Conservation (phyloP, 2,113 vertebrate genomes). For the Empidonax traillii region DNA sequence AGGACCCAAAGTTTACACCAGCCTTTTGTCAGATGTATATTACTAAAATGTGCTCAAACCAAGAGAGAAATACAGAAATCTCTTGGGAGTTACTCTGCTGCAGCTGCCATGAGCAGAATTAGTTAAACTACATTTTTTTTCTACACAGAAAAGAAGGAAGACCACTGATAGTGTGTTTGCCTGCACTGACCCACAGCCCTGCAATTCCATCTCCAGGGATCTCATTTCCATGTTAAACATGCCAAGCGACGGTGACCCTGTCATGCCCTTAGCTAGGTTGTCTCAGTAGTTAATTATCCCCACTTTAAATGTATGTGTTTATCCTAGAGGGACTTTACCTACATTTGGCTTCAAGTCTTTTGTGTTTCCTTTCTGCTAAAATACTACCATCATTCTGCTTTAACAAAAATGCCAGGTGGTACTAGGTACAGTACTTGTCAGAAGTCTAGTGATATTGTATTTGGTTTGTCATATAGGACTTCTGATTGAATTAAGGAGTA, state of each 20-base stretch:
- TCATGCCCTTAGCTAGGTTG: neutral
- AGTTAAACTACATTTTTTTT: neutral
- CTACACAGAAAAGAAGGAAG: neutral
- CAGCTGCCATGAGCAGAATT: neutral
- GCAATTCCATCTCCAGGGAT: neutral
- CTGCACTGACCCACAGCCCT: neutral
- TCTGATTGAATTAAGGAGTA: neutral
- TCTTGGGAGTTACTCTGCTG: neutral
- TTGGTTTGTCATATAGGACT: neutral
- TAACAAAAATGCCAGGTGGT: neutral
- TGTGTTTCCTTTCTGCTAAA: neutral
- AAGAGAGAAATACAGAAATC: neutral
- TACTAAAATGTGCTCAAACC: neutral
- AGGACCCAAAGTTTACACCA: neutral
- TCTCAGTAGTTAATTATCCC: neutral
- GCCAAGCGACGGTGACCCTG: neutral
- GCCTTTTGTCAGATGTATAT: neutral
- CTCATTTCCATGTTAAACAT: neutral
- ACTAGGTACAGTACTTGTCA: neutral
- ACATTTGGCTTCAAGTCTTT: neutral
- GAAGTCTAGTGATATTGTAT: neutral
- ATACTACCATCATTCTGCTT: neutral
- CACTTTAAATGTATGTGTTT: neutral
- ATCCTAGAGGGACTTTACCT: neutral
- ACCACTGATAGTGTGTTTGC: neutral